Base-by-base conservation (phyloP, 2,888 invertebrate species). In the Lathronympha strigana region DNA sequence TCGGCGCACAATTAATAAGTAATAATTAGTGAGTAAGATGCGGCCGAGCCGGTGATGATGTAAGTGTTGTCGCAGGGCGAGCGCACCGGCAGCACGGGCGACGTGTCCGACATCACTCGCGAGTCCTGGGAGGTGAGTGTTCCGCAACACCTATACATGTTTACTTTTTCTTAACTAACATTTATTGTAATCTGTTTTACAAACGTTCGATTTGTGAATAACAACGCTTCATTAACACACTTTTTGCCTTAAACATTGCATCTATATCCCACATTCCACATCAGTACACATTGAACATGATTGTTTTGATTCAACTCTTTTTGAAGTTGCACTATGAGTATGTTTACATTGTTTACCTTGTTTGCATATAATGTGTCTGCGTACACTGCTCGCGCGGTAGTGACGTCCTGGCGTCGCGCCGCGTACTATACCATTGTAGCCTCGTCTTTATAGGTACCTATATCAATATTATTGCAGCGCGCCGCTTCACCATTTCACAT, bases 121-220 rank as follows among this genome's bases (percentile, higher is more conserved):
- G 97, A 97, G 86, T 97, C 97, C 69, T 98, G 98, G 98, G 97
- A 98, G 97, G 98, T 98, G 90, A 94, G 96, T 93, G 9, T 21
- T 25, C 19, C 17, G 3, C 8, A 3, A 15, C 38, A 53, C 49
- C 67, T 33, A 58, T 47, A 61, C 51, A 50, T 55, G 54, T 53
- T 33, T 51, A 69, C 25, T 40, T 67, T 51, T 43, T 47, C 49
- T 61, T 67, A 33, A 68, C 51, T 45, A 45, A 71, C 66, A 67
- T 69, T 25, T 64, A 28, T 31, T 47, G 19, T 50, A 47, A 54
- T 63, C 54, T 67, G 23, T 66, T 61, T 73, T 71, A 73, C 66
- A 66, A 72, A 81, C 80, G 67, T 77, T 80, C 36, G 58, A 53
- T 64, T 79, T 76, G 72, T 74, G 69, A 77, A 74, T 83, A 80